phyloP scores from a whole-genome alignment of 2,113 vertebrate genomes.

The Cyprinodon tularosa region DNA sequence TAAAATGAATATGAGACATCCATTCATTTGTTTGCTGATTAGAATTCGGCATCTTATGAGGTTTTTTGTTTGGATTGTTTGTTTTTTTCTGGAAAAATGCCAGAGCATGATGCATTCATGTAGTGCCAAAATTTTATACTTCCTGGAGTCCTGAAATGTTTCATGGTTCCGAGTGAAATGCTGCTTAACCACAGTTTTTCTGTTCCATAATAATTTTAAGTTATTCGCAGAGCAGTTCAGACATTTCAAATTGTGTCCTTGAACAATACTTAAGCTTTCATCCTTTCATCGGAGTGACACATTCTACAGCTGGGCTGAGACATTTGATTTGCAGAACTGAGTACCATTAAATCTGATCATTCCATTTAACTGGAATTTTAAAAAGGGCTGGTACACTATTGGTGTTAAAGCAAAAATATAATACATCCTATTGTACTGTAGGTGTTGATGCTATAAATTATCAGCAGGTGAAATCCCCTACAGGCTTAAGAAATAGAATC shows the following conservation, averaged over 20 bases:
- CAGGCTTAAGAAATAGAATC: background rate
- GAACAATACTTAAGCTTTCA: background rate
- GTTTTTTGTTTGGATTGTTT: background rate
- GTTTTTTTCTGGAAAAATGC: background rate
- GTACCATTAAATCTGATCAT: background rate
- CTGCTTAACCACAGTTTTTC: background rate
- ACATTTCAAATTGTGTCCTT: background rate
- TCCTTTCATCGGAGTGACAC: too few species aligned
- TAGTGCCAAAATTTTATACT: background rate
- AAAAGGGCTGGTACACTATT: background rate
- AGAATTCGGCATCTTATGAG: constrained; percentile 2
- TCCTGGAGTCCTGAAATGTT: background rate
- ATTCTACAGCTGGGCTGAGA: background rate
- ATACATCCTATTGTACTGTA: constrained; percentile 9
- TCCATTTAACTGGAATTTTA: background rate
- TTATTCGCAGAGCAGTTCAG: background rate
- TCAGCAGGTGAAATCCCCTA: background rate
- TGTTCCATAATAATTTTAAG: background rate
- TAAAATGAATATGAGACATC: constrained; percentile 12
- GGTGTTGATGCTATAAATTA: background rate
- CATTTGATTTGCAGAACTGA: background rate
- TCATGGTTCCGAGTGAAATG: too few species aligned
- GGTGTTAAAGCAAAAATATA: background rate
- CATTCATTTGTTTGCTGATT: constrained; percentile 1
- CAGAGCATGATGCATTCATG: background rate